Evolutionary conservation across 2,113 vertebrate species (phyloP).

Genomic region (Rhea americana): DNA sequence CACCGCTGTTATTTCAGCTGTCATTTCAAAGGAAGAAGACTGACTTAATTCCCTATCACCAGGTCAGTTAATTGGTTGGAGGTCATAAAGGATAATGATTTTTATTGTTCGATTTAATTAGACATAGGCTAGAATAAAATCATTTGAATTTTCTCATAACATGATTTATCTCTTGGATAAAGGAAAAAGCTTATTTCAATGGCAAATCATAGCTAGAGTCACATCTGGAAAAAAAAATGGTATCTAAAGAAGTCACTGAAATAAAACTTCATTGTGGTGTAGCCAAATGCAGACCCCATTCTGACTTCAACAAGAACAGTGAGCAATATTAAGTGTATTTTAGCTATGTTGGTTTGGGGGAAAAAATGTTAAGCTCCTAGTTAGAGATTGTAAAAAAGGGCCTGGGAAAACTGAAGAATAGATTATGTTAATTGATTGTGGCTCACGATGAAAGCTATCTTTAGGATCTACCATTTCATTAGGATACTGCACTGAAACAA

Average conservation of each 20-base stretch:
- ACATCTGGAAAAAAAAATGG: constrained; percentile 7
- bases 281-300: constrained; percentile 8
- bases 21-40: constrained; percentile 38
- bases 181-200: constrained; percentile 44
- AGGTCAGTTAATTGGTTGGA: constrained; percentile 49
- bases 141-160: constrained; percentile 38
- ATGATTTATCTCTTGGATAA: neutral
- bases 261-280: constrained; percentile 35
- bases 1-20: constrained; percentile 40
- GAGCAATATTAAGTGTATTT: neutral
- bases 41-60: constrained; percentile 51
- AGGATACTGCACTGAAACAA: neutral
- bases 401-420: constrained; percentile 27
- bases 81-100: constrained; percentile 46
- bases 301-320: neutral
- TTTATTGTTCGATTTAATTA: constrained; percentile 64
- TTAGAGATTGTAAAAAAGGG: neutral
- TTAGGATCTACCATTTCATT: neutral
- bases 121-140: constrained; percentile 49
- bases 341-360: neutral
- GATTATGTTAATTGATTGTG: constrained; percentile 11
- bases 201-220: constrained; percentile 22
- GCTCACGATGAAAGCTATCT: neutral
- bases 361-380: neutral
- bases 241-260: constrained; percentile 11